Conservation (phyloP, 2,888 invertebrate genomes). For the Crossocerus cetratus region DNA sequence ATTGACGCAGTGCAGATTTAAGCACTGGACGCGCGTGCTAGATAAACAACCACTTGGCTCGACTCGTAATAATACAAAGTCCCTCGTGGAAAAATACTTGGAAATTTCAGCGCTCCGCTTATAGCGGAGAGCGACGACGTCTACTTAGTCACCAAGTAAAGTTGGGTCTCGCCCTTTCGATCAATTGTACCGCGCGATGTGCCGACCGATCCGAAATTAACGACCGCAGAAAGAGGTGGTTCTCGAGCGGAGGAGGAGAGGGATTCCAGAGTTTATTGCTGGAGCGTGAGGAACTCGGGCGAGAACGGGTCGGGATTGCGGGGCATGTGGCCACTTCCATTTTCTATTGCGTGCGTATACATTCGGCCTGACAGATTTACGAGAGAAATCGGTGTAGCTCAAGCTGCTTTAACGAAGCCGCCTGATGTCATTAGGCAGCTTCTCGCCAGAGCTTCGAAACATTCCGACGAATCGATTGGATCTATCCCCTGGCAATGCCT, state of each 20-base stretch:
- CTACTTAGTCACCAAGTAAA: no score
- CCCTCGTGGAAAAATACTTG: background rate
- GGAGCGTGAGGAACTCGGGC: slow-evolving; percentile 44
- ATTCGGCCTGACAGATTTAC: slow-evolving; percentile 64
- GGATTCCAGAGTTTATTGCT: slow-evolving; percentile 61
- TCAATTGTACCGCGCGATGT: no score
- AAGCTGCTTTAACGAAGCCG: slow-evolving; percentile 60
- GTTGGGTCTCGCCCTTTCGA: no score
- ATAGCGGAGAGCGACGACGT: no score
- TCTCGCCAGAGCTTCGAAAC: slow-evolving; percentile 37
- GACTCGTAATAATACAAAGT: background rate
- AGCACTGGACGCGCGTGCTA: background rate
- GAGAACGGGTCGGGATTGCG: slow-evolving; percentile 56
- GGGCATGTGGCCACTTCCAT: slow-evolving; percentile 56
- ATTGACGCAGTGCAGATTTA: slow-evolving; percentile 1
- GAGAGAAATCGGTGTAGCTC: slow-evolving; percentile 63
- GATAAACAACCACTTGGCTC: background rate
- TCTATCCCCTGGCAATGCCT: slow-evolving; percentile 9
- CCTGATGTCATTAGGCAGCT: slow-evolving; percentile 53
- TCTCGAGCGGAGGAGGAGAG: slow-evolving; percentile 40
- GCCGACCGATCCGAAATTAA: slow-evolving; percentile 46
- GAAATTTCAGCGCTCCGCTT: no score
- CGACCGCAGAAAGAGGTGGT: slow-evolving; percentile 42
- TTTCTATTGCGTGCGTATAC: slow-evolving; percentile 51
- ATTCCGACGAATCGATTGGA: slow-evolving; percentile 45